phyloP scores from a whole-genome alignment of 2,888 invertebrate species.

The Julus scanicus region DNA sequence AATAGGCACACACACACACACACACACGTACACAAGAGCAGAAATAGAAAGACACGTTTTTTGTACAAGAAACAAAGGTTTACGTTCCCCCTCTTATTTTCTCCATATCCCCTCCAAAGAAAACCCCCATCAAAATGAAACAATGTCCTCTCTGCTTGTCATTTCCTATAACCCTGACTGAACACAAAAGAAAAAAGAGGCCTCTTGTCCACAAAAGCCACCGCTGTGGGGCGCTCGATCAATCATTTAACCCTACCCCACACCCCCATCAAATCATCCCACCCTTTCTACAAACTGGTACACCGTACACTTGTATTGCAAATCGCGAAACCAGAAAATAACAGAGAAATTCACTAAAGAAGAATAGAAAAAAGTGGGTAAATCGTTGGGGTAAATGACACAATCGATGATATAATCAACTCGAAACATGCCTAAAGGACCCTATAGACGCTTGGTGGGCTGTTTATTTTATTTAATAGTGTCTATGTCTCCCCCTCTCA shows the following conservation, averaged over 20 bases:
- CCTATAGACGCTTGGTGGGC: too few species aligned
- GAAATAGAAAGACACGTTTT: background rate
- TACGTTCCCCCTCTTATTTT: background rate
- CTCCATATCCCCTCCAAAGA: background rate
- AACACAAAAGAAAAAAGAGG: background rate
- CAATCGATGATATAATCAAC: background rate
- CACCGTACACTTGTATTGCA: background rate
- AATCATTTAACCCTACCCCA: slow-evolving; percentile 8
- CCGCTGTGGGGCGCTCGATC: slow-evolving; percentile 23
- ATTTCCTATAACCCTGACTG: slow-evolving; percentile 39
- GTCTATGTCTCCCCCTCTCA: too few species aligned
- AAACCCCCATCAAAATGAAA: slow-evolving; percentile 17
- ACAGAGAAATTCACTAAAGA: background rate
- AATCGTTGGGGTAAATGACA: background rate
- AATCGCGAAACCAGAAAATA: background rate
- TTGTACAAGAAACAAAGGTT: background rate
- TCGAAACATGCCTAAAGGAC: too few species aligned
- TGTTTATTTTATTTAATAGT: too few species aligned
- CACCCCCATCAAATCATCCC: background rate
- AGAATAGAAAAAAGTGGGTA: background rate
- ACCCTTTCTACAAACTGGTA: background rate
- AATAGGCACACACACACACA: slow-evolving; percentile 18
- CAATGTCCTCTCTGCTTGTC: slow-evolving; percentile 38
- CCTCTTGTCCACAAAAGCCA: slow-evolving; percentile 23
- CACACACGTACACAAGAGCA: background rate